These are phyloP conservation scores for Myiozetetes cayanensis DNA, from an alignment of 2,113 vertebrate genomes.

Conservation along the genomic window DNA sequence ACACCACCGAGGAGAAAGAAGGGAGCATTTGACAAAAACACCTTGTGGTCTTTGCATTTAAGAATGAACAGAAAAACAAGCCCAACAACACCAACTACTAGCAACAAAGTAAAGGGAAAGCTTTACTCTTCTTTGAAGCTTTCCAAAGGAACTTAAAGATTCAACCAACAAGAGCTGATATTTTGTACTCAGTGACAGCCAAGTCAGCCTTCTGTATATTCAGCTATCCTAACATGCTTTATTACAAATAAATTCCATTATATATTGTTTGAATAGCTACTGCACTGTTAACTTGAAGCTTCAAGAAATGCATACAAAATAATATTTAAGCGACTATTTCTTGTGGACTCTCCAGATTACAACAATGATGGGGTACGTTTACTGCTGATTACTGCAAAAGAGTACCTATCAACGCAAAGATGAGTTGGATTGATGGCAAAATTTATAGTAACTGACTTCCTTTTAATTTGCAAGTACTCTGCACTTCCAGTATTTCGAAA, in stretches of 20 bases:
- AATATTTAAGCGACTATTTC: background rate
- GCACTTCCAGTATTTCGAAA: background rate
- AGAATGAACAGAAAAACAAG: background rate
- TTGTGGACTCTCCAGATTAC: background rate
- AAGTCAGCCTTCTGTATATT: background rate
- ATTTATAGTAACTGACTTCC: background rate
- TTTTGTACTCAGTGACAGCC: background rate
- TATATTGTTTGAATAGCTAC: background rate
- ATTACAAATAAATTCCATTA: background rate
- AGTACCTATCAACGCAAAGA: background rate
- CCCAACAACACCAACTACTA: background rate
- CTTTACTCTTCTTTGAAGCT: background rate
- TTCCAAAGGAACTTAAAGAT: background rate
- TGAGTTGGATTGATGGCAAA: background rate
- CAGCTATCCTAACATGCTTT: background rate
- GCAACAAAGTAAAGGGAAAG: background rate
- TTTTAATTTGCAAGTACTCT: background rate
- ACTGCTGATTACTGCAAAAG: background rate
- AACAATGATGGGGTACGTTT: background rate
- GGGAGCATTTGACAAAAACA: background rate
- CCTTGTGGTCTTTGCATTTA: background rate
- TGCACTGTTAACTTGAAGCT: background rate
- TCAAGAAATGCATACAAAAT: background rate
- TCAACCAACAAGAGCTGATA: background rate
- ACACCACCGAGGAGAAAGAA: background rate